Evolutionary conservation across 2,888 invertebrate genomes (phyloP).

Genomic region (Spodoptera exigua): DNA sequence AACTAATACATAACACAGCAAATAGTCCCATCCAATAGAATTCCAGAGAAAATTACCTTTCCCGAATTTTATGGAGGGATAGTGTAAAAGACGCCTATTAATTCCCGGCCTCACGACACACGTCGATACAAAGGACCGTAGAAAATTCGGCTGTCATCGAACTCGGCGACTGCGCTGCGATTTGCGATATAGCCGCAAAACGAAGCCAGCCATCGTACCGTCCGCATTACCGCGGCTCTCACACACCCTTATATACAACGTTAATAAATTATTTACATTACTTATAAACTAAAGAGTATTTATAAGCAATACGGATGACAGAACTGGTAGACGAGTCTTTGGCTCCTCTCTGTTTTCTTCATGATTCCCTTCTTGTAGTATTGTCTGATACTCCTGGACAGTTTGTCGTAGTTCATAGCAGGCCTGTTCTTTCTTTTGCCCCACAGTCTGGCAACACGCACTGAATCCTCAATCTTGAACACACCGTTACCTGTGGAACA

Average conservation of each 20-base stretch:
- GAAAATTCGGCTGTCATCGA: slow-evolving; percentile 72
- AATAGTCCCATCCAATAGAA: slow-evolving; percentile 81
- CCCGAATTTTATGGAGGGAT: slow-evolving; percentile 86
- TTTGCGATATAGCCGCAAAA: slow-evolving; percentile 77
- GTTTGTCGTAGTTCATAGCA: slow-evolving; percentile 99
- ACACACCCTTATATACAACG: slow-evolving; percentile 73
- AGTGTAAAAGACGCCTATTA: slow-evolving; percentile 72
- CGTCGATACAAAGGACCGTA: slow-evolving; percentile 59
- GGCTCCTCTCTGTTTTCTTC: slow-evolving; percentile 99
- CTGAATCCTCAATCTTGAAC: slow-evolving; percentile 99
- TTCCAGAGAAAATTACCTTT: slow-evolving; percentile 89
- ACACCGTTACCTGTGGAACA: slow-evolving; percentile 92
- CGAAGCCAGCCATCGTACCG: slow-evolving; percentile 73
- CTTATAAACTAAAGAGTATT: slow-evolving; percentile 70
- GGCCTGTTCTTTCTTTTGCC: slow-evolving; percentile 99
- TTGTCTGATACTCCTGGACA: slow-evolving; percentile 98
- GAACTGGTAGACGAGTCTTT: slow-evolving; percentile 99
- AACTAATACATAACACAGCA: slow-evolving; percentile 78
- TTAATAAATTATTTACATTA: slow-evolving; percentile 72
- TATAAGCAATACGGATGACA: slow-evolving; percentile 97
- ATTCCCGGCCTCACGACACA: slow-evolving; percentile 65
- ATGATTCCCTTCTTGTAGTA: slow-evolving; percentile 99
- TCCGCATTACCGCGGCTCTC: slow-evolving; percentile 87
- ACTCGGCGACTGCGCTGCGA: slow-evolving; percentile 72
- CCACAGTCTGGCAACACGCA: slow-evolving; percentile 99